phyloP scores from a whole-genome alignment of 2,113 vertebrate species.

The Opisthocomus hoazin region DNA sequence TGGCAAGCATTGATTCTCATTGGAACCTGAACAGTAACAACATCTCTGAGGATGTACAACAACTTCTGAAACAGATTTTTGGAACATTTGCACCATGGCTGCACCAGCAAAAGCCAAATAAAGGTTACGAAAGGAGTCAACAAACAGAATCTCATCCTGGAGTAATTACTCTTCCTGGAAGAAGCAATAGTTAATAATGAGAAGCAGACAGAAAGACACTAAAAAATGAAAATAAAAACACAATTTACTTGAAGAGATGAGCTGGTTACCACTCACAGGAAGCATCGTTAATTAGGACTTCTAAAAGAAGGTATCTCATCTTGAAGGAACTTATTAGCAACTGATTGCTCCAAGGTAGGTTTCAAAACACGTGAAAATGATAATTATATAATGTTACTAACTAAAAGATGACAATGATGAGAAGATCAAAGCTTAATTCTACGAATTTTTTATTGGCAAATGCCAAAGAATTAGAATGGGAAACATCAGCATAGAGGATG shows the following conservation, averaged over 20 bases:
- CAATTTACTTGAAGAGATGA: not conserved
- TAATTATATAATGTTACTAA: not conserved
- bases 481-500: not conserved
- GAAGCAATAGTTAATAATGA: slow-evolving; percentile 5
- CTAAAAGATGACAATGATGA: not conserved
- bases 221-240: not conserved
- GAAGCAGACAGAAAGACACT: not conserved
- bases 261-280: not conserved
- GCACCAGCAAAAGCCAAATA: not conserved
- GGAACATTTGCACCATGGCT: not conserved
- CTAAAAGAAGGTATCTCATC: slow-evolving; percentile 25
- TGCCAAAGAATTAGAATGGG: not conserved
- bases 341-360: not conserved
- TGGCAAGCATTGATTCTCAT: not conserved
- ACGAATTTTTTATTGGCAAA: not conserved
- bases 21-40: not conserved
- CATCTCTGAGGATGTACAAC: not conserved
- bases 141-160: not conserved
- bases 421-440: not conserved
- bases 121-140: not conserved
- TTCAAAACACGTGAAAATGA: not conserved
- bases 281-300: slow-evolving; percentile 17
- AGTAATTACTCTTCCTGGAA: slow-evolving; percentile 5
- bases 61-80: not conserved
- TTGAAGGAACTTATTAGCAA: slow-evolving; percentile 11